Evolutionary conservation across 2,113 vertebrate species (phyloP).

Genomic region (Hemibagrus wyckioides): DNA sequence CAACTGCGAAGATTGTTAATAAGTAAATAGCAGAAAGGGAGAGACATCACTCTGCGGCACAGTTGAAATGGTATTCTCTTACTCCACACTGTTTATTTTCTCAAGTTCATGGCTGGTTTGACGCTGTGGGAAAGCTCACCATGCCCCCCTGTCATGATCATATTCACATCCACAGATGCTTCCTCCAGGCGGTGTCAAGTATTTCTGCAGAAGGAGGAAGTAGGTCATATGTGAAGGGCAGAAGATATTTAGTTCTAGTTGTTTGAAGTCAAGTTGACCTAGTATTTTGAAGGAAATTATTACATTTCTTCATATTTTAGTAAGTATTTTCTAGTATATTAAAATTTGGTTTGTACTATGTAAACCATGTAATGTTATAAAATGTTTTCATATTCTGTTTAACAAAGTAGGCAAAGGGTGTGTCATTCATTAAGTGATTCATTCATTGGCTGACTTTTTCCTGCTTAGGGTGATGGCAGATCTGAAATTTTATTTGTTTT

Average conservation of each 20-base stretch:
- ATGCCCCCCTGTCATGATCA: constrained; percentile 37
- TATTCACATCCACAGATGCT: constrained; percentile 37
- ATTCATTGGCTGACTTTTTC: not conserved
- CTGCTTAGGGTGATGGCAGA: not conserved
- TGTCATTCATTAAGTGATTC: not conserved
- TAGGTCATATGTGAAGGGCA: not conserved
- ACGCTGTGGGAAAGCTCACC: constrained; percentile 52
- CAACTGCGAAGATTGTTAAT: not conserved
- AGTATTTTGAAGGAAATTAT: not conserved
- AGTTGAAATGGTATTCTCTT: constrained; percentile 42
- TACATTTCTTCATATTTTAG: constrained; percentile 2
- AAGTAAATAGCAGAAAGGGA: constrained; percentile 33
- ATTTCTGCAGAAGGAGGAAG: constrained; percentile 16
- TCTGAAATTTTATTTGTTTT: not conserved
- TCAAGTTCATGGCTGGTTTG: constrained; percentile 46
- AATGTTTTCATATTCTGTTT: constrained; percentile 1
- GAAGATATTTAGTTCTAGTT: constrained; percentile 6
- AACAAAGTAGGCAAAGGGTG: not conserved
- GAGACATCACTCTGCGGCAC: not conserved
- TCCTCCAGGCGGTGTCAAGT: constrained; percentile 16
- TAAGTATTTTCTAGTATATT: not conserved
- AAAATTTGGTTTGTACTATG: not conserved
- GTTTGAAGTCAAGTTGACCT: not conserved
- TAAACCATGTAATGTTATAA: not conserved
- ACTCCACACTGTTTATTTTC: constrained; percentile 52